phyloP scores from a whole-genome alignment of 2,797 vertebrate species.

The Paratrypauchen microcephalus region DNA sequence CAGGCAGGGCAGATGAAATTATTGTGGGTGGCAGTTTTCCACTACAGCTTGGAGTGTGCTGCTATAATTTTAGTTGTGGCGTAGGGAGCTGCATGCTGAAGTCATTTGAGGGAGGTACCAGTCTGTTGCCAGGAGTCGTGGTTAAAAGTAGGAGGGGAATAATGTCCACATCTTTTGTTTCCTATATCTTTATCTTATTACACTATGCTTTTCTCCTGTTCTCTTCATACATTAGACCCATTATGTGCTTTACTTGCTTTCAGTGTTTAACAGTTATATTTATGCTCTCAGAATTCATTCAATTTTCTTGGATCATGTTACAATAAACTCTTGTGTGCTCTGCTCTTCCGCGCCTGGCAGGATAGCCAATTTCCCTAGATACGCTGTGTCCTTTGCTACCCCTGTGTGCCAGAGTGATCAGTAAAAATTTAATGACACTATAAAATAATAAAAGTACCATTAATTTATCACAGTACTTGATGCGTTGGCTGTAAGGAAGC shows the following conservation, averaged over 20 bases:
- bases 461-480: slow-evolving; percentile 98
- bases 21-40: slow-evolving; percentile 81
- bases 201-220: slow-evolving; percentile 18
- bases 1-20: slow-evolving; percentile 73
- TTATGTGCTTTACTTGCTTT: slow-evolving; percentile 19
- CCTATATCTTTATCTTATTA: slow-evolving; percentile 72
- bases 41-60: slow-evolving; percentile 69
- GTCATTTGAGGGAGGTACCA: slow-evolving; percentile 82
- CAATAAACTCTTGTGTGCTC: slow-evolving; percentile 32
- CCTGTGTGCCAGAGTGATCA: slow-evolving; percentile 96
- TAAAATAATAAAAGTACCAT: slow-evolving; percentile 99
- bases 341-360: slow-evolving; percentile 57
- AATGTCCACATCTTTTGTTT: slow-evolving; percentile 77
- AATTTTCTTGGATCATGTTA: slow-evolving; percentile 31
- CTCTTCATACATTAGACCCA: slow-evolving; percentile 23
- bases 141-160: slow-evolving; percentile 79
- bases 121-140: slow-evolving; percentile 75
- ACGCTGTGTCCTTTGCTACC: slow-evolving; percentile 91
- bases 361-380: slow-evolving; percentile 80
- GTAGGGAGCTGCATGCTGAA: slow-evolving; percentile 81
- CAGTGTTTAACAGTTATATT: slow-evolving; percentile 7
- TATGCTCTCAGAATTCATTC: slow-evolving; percentile 17
- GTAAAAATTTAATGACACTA: slow-evolving; percentile 99
- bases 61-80: slow-evolving; percentile 84
- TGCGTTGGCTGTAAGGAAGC: slow-evolving; percentile 92